phyloP scores from a whole-genome alignment of 1,140 invertebrate species.

The Radopholus similis region DNA sequence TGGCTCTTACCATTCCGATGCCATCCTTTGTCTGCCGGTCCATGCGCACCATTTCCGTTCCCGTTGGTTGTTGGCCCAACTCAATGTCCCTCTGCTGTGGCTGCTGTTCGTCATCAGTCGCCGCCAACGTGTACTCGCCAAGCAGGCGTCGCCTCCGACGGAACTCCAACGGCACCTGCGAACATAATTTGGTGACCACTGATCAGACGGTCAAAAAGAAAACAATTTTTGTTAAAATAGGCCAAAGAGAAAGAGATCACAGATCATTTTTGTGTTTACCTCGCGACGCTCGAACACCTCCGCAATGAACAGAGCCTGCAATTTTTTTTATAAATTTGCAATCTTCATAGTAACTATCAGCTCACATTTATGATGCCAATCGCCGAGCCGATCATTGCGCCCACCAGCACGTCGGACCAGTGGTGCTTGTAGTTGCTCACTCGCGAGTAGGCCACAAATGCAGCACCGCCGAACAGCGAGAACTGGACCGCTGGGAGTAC shows the following conservation, averaged over 20 bases:
- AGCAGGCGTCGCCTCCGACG: neutral
- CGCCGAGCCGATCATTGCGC: conserved; percentile 67
- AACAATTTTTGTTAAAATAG: no score
- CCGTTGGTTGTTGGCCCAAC: neutral
- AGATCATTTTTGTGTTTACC: no score
- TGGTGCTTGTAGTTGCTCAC: conserved; percentile 96
- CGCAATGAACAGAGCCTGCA: conserved; percentile 51
- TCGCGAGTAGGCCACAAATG: conserved; percentile 48
- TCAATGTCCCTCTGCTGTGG: neutral
- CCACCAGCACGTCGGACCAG: conserved; percentile 78
- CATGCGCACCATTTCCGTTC: neutral
- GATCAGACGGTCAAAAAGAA: no score
- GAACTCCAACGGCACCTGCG: conserved; percentile 6
- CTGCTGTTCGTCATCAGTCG: neutral
- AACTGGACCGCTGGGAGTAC: conserved; percentile 56
- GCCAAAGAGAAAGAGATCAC: no score
- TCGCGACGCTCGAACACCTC: conserved; percentile 56
- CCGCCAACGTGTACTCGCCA: conserved; percentile 7
- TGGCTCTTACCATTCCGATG: neutral
- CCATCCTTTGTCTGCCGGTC: neutral
- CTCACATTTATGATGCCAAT: conserved; percentile 65
- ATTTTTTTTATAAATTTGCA: neutral
- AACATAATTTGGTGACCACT: no score
- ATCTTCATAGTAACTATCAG: neutral
- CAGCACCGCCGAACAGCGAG: conserved; percentile 51